Evolutionary conservation across 2,797 vertebrate species (phyloP).

Genomic region (Sus cebifrons): DNA sequence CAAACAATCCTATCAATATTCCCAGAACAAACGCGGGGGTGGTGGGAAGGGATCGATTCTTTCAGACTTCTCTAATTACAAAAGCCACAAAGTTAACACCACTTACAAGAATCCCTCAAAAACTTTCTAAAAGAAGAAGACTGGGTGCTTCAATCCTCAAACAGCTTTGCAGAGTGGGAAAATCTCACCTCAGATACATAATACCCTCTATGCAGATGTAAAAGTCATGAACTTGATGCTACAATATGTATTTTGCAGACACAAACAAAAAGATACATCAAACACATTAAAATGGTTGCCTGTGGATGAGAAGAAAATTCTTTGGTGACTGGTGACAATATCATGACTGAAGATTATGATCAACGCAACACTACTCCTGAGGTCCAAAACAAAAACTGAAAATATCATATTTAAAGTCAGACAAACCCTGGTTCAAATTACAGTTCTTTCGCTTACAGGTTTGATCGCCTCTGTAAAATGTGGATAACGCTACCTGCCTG

Average conservation of each 20-base stretch:
- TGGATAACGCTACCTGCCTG: neutral
- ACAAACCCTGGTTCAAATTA: neutral
- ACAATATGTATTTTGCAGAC: neutral
- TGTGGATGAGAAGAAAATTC: neutral
- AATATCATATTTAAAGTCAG: neutral
- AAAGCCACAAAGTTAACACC: conserved; percentile 25
- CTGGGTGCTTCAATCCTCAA: conserved; percentile 25
- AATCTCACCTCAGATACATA: conserved; percentile 32
- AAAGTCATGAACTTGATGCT: conserved; percentile 2
- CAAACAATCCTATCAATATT: neutral
- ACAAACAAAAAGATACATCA: neutral
- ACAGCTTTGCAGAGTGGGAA: neutral
- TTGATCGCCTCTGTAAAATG: neutral
- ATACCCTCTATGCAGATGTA: neutral
- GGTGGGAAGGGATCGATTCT: neutral
- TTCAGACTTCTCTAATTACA: conserved; percentile 6
- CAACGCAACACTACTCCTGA: neutral
- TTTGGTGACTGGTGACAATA: neutral
- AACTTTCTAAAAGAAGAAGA: neutral
- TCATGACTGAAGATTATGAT: neutral
- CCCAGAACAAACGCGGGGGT: neutral
- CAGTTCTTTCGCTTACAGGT: neutral
- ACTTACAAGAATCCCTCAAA: neutral
- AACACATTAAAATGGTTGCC: conserved; percentile 13
- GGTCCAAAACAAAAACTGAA: neutral